Evolutionary conservation across 2,797 vertebrate genomes (phyloP).

Genomic region (Notamacropus eugenii): DNA sequence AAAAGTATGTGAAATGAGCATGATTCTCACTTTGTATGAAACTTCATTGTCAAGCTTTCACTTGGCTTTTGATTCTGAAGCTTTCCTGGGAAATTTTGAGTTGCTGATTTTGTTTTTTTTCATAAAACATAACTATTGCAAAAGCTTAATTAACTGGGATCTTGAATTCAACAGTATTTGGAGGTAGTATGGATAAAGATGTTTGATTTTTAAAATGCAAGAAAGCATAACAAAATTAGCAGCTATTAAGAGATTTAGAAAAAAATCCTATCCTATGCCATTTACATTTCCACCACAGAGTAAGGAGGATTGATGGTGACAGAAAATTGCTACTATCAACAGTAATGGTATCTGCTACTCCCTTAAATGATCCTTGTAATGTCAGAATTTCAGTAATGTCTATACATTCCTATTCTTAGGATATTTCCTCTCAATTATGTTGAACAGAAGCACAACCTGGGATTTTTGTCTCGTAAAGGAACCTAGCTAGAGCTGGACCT

Average conservation of each 20-base stretch:
- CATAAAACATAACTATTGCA: background rate
- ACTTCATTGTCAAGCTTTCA: background rate
- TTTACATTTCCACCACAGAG: background rate
- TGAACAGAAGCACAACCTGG: background rate
- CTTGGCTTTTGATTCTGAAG: background rate
- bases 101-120: background rate
- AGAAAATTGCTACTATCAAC: background rate
- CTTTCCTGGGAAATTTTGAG: background rate
- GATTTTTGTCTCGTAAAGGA: background rate
- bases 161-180: background rate
- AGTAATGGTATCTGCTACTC: background rate
- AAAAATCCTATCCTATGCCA: background rate
- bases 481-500: background rate
- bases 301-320: background rate
- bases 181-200: background rate
- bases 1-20: background rate
- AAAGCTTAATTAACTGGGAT: background rate
- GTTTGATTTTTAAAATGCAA: background rate
- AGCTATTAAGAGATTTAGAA: background rate
- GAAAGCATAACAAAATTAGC: background rate
- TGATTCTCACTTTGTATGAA: background rate
- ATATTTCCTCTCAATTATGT: background rate
- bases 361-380: background rate
- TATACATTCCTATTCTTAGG: background rate
- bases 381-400: background rate